These are phyloP conservation scores for Epinephelus coioides DNA, from an alignment of 2,797 vertebrate genomes.

Conservation along the genomic window DNA sequence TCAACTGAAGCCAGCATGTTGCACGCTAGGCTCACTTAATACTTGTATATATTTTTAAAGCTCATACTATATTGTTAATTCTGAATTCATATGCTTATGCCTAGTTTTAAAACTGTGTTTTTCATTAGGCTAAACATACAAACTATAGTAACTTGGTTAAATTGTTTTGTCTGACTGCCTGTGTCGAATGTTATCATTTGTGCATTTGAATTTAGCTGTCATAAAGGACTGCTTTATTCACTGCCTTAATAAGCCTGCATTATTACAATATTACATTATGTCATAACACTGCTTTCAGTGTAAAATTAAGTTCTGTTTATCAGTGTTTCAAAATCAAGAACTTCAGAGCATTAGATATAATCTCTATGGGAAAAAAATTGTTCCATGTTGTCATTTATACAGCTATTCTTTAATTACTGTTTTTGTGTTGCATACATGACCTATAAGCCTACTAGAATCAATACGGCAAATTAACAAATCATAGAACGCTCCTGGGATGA, in stretches of 20 bases:
- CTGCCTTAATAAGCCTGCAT: not conserved
- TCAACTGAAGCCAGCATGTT: not conserved
- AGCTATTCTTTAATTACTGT: not conserved
- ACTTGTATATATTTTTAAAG: no score
- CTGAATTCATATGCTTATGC: not conserved
- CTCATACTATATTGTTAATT: accelerated
- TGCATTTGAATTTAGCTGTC: not conserved
- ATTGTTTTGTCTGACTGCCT: not conserved
- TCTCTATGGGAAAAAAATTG: not conserved
- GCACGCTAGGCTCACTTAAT: not conserved
- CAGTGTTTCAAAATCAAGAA: not conserved
- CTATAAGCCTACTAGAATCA: not conserved
- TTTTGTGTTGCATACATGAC: no score
- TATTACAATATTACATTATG: no score
- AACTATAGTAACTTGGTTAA: not conserved
- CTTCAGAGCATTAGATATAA: not conserved
- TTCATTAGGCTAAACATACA: not conserved
- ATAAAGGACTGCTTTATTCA: not conserved
- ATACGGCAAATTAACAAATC: not conserved
- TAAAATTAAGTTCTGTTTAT: not conserved
- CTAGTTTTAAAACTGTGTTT: not conserved
- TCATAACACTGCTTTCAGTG: not conserved
- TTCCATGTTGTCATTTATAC: not conserved
- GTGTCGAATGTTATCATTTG: not conserved
- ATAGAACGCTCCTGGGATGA: no score